Conservation (phyloP, 2,113 vertebrate species). For the Poeciliopsis prolifica region DNA sequence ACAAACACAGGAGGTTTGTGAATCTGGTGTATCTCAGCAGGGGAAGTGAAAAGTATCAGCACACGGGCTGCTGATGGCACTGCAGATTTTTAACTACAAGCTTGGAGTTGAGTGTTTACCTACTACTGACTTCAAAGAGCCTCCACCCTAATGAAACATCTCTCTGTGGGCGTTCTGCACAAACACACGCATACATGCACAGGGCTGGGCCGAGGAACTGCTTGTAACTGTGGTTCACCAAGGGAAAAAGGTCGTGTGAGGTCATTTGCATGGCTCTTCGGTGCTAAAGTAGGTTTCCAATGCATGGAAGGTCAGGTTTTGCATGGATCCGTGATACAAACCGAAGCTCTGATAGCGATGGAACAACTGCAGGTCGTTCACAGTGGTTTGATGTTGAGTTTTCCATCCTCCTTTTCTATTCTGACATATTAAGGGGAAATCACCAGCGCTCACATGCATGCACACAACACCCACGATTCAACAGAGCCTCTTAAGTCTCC, state of each 20-base stretch:
- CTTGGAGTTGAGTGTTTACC: slow-evolving; percentile 49
- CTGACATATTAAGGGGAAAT: slow-evolving; percentile 60
- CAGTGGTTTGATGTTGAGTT: slow-evolving; percentile 38
- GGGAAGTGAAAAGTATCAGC: slow-evolving; percentile 46
- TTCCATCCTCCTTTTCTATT: slow-evolving; percentile 48
- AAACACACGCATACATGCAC: slow-evolving; percentile 7
- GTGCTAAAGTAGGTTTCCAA: slow-evolving; percentile 66
- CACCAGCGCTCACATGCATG: slow-evolving; percentile 29
- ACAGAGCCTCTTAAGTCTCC: slow-evolving; percentile 18
- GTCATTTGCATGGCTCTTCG: slow-evolving; percentile 65
- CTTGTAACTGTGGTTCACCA: slow-evolving; percentile 45
- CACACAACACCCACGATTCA: slow-evolving; percentile 4
- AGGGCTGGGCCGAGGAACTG: slow-evolving; percentile 49
- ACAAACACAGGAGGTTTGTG: slow-evolving; percentile 14
- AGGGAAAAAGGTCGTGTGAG: slow-evolving; percentile 63
- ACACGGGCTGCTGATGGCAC: slow-evolving; percentile 39
- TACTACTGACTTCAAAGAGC: slow-evolving; percentile 39
- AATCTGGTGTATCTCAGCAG: slow-evolving; percentile 36
- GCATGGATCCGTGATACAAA: slow-evolving; percentile 42
- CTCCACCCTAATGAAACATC: slow-evolving; percentile 56
- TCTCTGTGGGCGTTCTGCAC: slow-evolving; percentile 27
- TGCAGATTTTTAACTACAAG: slow-evolving; percentile 36
- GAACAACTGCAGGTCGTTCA: slow-evolving; percentile 44
- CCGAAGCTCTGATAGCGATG: slow-evolving; percentile 35
- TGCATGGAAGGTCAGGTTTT: slow-evolving; percentile 62